Base-by-base conservation (phyloP, 2,888 invertebrate species). In the Lamellibrachia columna region DNA sequence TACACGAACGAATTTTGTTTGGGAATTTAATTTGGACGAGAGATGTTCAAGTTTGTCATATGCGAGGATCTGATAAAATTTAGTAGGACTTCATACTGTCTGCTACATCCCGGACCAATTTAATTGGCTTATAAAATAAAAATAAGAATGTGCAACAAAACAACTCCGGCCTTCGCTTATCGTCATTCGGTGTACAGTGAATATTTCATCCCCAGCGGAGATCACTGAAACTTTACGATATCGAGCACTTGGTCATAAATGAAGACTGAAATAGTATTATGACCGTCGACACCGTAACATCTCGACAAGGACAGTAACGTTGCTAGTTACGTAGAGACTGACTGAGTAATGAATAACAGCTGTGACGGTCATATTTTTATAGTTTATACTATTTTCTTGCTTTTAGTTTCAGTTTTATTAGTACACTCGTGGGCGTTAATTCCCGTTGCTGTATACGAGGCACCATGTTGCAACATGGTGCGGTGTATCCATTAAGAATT, bases 291-390 rank as follows among this genome's bases (percentile, higher is more conserved):
- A 75, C 75, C 75, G 22, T 75, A 75, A 75, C 75, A 75, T 75
- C 75, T n/a, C 22, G 4, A 75, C 75, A n/a, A 75, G 75, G 75
- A 75, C 75, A 75, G 75, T 75, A 15, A 75, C 75, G 75, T 15
- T 22, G 75, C 2, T 15, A 22, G 75, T 75, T 75, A 15, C 75
- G 75, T 22, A 15, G 75, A 11, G 22, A 2, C 75, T 15, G 75
- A 75, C 15, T 58, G 75, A 75, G 75, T 75, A 75, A 75, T 75
- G 75, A 75, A 75, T 22, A n/a, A 3, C 75, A 75, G 75, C 75
- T 75, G 75, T n/a, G 75, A 75, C n/a, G n/a, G 75, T 75, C 22
- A 75, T 75, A n/a, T 75, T 75, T n/a, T 75, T 75, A 75, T n/a
- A 22, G 6, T 75, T 22, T 22, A 75, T 22, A 75, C n/a, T 75